Evolutionary conservation across 30 jellyfish, hydroid and myxozoan species (phyloP), one percentile per base, ranked within the genome.

Genomic region (Clytia hemisphaerica): DNA sequence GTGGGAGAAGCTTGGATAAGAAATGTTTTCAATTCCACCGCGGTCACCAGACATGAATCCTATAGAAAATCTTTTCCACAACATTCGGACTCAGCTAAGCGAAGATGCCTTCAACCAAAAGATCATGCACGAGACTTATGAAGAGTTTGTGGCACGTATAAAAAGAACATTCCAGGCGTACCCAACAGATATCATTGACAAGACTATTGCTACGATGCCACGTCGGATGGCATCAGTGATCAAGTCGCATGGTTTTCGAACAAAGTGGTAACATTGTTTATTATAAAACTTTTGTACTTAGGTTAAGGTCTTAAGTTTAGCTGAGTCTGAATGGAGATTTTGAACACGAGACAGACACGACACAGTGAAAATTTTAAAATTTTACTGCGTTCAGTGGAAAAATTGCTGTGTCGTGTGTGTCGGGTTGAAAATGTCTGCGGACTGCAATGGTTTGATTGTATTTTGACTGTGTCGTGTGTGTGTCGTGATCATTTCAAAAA

Each of bases 31-130:
- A 2, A 63, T 63, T 12, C 76, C 76, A 6, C 71, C 0, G 5
- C 14, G 76, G 0, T 63, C 76, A 12, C 76, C 76, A 0, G 76
- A 63, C 38, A 22, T 63, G 24, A 63, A 63, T 30, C 30, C 70
- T 6, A 63, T 63, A 29, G 76, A 37, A 22, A 63, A 63, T 22
- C 16, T 63, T 30, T 63, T 63, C 18, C 76, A 34, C 38, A 19
- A 31, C 30, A 22, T 63, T 5, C 71, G 78, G 44, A 10, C 10
- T 37, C 19, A 65, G 40, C 70, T 65, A 2, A 18, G 33, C 6
- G 40, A 18, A 22, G 69, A 38, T 38, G n/a, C 68, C 78, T 33
- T 26, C 30, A 44, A 42, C 7, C 6, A 33, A 21, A 5, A 4
- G 24, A 36, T 25, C 3, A 46, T 7, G 72, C 61, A 24, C 0